These are phyloP conservation scores for Lasioglossum lativentre DNA, from an alignment of 2,888 invertebrate species.

Conservation along the genomic window DNA sequence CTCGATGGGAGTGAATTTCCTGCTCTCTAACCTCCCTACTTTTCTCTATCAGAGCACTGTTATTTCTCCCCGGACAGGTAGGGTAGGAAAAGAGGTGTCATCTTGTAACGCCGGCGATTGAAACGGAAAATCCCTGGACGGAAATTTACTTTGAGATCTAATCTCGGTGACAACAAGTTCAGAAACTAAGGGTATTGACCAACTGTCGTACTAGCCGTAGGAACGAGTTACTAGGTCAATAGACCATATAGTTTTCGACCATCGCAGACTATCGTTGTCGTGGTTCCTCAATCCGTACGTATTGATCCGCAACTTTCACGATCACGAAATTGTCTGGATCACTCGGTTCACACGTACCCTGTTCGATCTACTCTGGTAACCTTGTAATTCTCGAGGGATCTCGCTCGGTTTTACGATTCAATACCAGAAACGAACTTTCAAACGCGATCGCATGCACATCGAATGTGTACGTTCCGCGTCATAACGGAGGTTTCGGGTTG, in stretches of 20 bases:
- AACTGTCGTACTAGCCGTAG: slow-evolving; percentile 22
- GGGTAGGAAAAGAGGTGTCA: slow-evolving; percentile 19
- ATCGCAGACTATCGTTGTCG: slow-evolving; percentile 22
- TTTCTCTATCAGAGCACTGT: slow-evolving; percentile 3
- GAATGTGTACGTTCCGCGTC: not conserved
- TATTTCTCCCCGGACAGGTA: not conserved
- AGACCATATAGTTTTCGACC: slow-evolving; percentile 18
- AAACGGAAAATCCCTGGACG: slow-evolving; percentile 41
- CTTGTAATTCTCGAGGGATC: slow-evolving; percentile 9
- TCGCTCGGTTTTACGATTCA: slow-evolving; percentile 1
- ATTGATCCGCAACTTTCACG: slow-evolving; percentile 41
- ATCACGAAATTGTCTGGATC: slow-evolving; percentile 49
- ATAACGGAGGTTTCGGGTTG: not conserved
- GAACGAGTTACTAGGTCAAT: slow-evolving; percentile 35
- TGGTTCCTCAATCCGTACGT: slow-evolving; percentile 32
- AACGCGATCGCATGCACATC: not conserved
- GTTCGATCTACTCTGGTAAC: not conserved
- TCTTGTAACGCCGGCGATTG: slow-evolving; percentile 39
- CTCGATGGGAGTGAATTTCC: slow-evolving; percentile 14
- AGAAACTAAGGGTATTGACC: slow-evolving; percentile 48
- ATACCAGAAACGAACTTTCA: not conserved
- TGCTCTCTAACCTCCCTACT: not conserved
- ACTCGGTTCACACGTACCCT: slow-evolving; percentile 30
- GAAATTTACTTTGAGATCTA: slow-evolving; percentile 53
- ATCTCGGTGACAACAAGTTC: slow-evolving; percentile 47